phyloP scores from a whole-genome alignment of 2,113 vertebrate species.

The Ceratotherium simum region DNA sequence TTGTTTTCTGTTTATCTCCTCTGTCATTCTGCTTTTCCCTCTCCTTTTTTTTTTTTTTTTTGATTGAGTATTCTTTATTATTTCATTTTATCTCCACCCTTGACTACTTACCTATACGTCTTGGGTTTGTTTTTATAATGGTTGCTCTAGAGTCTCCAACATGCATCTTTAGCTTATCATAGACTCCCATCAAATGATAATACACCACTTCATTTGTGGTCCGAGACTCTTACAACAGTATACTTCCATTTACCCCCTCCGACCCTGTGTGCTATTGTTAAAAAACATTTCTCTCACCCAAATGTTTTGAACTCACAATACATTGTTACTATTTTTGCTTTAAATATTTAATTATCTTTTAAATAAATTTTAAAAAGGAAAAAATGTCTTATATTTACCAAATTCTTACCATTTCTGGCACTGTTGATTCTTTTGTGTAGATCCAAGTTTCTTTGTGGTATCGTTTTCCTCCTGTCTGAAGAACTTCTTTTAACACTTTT shows the following conservation, averaged over 20 bases:
- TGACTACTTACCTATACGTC: background rate
- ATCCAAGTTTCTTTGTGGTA: background rate
- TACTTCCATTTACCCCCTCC: background rate
- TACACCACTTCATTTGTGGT: background rate
- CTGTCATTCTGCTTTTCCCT: too few relatives aligned
- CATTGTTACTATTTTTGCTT: background rate
- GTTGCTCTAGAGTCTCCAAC: background rate
- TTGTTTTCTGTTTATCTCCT: background rate
- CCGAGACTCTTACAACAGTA: background rate
- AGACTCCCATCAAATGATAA: background rate
- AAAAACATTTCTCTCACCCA: background rate
- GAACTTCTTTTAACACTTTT: background rate
- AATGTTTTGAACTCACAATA: background rate
- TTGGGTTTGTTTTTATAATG: background rate
- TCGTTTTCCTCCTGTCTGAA: background rate
- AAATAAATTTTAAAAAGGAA: background rate
- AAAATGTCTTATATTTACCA: background rate
- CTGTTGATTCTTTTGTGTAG: background rate
- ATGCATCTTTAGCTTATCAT: background rate
- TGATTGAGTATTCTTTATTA: background rate
- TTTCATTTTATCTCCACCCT: background rate
- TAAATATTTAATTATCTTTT: background rate
- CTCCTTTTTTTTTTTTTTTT: background rate
- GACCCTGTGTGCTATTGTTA: background rate
- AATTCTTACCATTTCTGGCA: background rate